These are phyloP conservation scores for Harlomillsia oculata DNA, from an alignment of 1,140 invertebrate genomes.

Conservation along the genomic window DNA sequence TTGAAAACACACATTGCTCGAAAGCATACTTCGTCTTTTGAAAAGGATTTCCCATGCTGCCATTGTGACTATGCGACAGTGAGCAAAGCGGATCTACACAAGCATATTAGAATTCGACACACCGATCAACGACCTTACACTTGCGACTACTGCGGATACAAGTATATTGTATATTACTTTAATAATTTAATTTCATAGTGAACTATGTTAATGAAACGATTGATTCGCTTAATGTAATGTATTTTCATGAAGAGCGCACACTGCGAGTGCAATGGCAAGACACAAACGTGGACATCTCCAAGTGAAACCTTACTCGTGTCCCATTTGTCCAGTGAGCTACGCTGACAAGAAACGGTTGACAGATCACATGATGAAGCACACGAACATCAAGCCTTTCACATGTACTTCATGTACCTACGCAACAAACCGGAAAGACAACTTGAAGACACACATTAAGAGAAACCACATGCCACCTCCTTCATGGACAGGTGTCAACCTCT, in stretches of 20 bases:
- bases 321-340: conserved; percentile 33
- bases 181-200: not conserved
- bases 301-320: conserved; percentile 36
- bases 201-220: not conserved
- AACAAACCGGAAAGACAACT: conserved; percentile 32
- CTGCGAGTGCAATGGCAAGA: conserved; percentile 32
- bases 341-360: conserved; percentile 35
- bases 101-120: conserved; percentile 42
- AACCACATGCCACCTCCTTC: conserved; percentile 19
- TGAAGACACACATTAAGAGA: conserved; percentile 28
- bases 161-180: conserved; percentile 11
- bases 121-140: conserved; percentile 37
- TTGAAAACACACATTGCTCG: conserved; percentile 36
- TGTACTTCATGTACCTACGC: conserved; percentile 38
- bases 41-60: conserved; percentile 44
- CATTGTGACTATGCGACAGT: conserved; percentile 45
- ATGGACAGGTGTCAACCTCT: no score
- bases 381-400: conserved; percentile 38
- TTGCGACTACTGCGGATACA: conserved; percentile 38
- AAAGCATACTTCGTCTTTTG: conserved; percentile 29
- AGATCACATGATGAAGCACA: conserved; percentile 36
- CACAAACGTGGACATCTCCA: conserved; percentile 36
- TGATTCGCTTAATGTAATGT: not conserved
- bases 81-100: conserved; percentile 44
- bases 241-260: conserved; percentile 25